A percentile compares a stretch with the other conserved stretches of the same genome.
These are phyloP conservation scores for Perizoma affinitatum DNA, from an alignment of 2,888 invertebrate genomes.

Conservation along the genomic window DNA sequence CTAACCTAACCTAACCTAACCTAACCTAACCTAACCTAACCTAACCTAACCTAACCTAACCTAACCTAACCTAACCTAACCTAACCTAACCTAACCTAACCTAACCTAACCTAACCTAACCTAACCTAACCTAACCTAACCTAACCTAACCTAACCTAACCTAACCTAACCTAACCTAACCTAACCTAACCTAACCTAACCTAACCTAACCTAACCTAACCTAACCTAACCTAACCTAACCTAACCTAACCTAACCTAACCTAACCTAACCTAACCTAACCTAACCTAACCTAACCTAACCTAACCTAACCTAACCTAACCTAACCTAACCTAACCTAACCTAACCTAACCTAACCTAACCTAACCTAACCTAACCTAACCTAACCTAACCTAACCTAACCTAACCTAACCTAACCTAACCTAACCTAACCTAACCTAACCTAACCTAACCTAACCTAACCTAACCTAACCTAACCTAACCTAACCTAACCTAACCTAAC, in stretches of 20 bases:
- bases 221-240: slow-evolving; percentile 1
- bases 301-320: slow-evolving; percentile 1
- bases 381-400: slow-evolving; percentile 1
- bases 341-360: slow-evolving; percentile 1
- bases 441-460: slow-evolving; percentile 1
- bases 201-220: slow-evolving; percentile 1
- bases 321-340: slow-evolving; percentile 1
- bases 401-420: slow-evolving; percentile 1
- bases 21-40: slow-evolving; percentile 1
- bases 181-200: slow-evolving; percentile 1
- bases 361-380: slow-evolving; percentile 1
- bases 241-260: slow-evolving; percentile 1
- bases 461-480: slow-evolving; percentile 1
- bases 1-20: slow-evolving; percentile 1
- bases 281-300: slow-evolving; percentile 1
- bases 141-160: slow-evolving; percentile 1
- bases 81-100: slow-evolving; percentile 1
- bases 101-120: slow-evolving; percentile 1
- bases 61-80: slow-evolving; percentile 1
- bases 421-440: slow-evolving; percentile 1
- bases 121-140: slow-evolving; percentile 1
- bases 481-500: slow-evolving; percentile 1
- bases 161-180: slow-evolving; percentile 1
- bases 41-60: slow-evolving; percentile 1
- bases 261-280: slow-evolving; percentile 1